Evolutionary conservation across 2,888 invertebrate species (phyloP), one percentile per base, ranked within the genome.

Genomic region (Vanessa cardui): DNA sequence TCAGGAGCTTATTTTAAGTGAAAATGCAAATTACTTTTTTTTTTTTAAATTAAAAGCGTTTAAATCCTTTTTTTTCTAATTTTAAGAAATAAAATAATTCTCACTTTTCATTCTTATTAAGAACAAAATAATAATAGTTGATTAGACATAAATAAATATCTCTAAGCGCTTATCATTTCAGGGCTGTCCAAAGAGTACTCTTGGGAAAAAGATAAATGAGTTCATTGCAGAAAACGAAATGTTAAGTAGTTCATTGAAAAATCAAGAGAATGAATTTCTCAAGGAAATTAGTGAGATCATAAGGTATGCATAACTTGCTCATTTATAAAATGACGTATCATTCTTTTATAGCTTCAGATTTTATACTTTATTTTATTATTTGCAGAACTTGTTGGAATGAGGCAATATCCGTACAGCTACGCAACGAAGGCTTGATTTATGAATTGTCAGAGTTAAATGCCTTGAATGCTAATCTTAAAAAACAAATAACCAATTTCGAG

Each of bases 181-280:
- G 88, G 83, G 80, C 49, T 84, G 87, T 62, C 79, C 80, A 58
- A 77, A 77, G 59, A 79, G 77, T 63, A 81, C 70, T 66, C 78
- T 90, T 15, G 74, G 83, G 0, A 86, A 83, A 73, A 90, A 88
- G 79, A 80, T 91, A 3, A 83, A 85, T 58, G 88, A 89, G 72
- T 90, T 87, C 58, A 83, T 81, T 56, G 81, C 82, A 0, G 89
- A 90, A 79, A 90, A 89, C 72, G 86, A 90, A 72, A 85, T 84
- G 82, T 74, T 92, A 6, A 77, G 78, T 68, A 73, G 75, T 64
- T 78, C 82, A 21, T 77, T 92, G 33, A 82, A 85, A 47, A 81
- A 78, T 69, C 79, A 81, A 7, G 90, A 88, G 81, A 76, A 71
- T 21, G 86, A 88, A 45, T 87, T 87, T 68, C 49, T 78, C 2